Evolutionary conservation across 2,797 vertebrate species (phyloP), one percentile per base, ranked within the genome.

Genomic region (Poecilia wingei): DNA sequence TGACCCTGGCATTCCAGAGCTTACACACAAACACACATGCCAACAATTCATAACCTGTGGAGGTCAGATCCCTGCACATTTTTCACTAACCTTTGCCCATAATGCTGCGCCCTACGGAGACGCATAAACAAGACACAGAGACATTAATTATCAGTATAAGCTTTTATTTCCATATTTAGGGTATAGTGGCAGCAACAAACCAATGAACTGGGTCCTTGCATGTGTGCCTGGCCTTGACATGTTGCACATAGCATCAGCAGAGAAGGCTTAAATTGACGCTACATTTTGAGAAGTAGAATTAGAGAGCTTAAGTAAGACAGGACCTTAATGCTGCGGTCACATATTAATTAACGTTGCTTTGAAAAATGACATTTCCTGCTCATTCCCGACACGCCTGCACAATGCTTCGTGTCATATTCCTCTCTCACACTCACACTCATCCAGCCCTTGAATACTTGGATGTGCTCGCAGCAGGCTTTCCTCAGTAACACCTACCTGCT

Each of bases 1-100:
- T 91, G 92, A 95, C 93, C 95, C 91, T 92, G 93, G 94, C 93
- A 95, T 95, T 95, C 94, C 94, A 88, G 57, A 73, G 55, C 28
- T 53, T 36, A 64, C 59, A 73, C 81, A 53, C 75, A 79, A 78
- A 82, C n/a, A 78, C 47, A 64, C 73, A 75, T 55, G 10, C 55
- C 80, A 77, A 85, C 79, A 68, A 89, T 92, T 89, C 85, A 83
- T 86, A 88, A 90, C 76, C 78, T 75, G 79, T 79, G 78, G 87
- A 85, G 89, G 92, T 93, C 82, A 89, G 87, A 88, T 89, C 86
- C 78, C 80, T 84, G 90, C 79, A 84, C 87, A 90, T 89, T 82
- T 90, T 88, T 91, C 87, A 92, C 89, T 88, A 83, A 88, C 82
- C 81, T 75, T 82, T 75, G 76, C 73, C 76, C 76, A 36, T 0